A percentile compares a stretch with the other conserved stretches of the same genome.
Conservation (phyloP, 2,888 invertebrate genomes). For the Monopis laevigella region DNA sequence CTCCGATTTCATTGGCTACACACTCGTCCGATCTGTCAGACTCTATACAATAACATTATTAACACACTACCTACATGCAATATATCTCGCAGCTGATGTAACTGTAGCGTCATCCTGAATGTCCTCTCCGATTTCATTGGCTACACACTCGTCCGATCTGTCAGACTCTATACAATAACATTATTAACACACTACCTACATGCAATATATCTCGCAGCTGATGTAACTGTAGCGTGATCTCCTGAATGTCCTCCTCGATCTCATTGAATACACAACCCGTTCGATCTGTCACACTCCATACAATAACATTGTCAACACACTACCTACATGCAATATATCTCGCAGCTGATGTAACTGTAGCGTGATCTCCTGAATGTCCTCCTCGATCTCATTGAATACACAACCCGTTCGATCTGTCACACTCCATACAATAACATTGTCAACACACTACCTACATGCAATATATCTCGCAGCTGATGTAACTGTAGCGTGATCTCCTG, state of each 20-base stretch:
- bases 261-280: constrained; percentile 28
- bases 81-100: no score
- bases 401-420: no score
- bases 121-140: constrained; percentile 32
- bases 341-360: constrained; percentile 36
- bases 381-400: constrained; percentile 27
- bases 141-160: no score
- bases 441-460: constrained; percentile 32
- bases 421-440: background rate
- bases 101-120: no score
- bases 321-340: constrained; percentile 39
- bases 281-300: constrained; percentile 56
- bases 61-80: no score
- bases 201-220: constrained; percentile 34
- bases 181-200: constrained; percentile 28
- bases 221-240: constrained; percentile 36
- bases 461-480: constrained; percentile 32
- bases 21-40: no score
- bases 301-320: background rate
- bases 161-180: constrained; percentile 40
- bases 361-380: constrained; percentile 39
- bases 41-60: no score
- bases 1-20: no score
- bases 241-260: constrained; percentile 36
- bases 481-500: constrained; percentile 38